phyloP scores from a whole-genome alignment of 2,888 invertebrate species.

The Arctia plantaginis region DNA sequence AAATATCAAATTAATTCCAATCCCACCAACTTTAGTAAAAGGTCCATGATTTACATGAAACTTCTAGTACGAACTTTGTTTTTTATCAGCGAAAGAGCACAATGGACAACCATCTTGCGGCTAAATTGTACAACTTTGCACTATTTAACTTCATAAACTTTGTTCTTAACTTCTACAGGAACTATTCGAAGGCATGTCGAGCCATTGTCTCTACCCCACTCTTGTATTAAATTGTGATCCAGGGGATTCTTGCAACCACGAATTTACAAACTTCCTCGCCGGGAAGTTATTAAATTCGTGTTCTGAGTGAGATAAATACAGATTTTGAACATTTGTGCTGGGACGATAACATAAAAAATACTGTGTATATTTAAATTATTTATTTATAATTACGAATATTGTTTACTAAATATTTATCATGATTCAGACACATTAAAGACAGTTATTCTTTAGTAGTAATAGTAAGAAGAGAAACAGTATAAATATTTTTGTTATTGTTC shows the following conservation, averaged over 20 bases:
- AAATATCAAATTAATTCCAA: slow-evolving; percentile 43
- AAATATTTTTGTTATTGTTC: not conserved
- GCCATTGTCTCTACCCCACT: slow-evolving; percentile 63
- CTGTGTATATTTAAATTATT: not conserved
- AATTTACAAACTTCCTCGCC: slow-evolving; percentile 53
- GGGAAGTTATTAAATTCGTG: slow-evolving; percentile 52
- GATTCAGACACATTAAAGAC: no score
- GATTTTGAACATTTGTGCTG: not conserved
- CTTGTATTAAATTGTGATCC: slow-evolving; percentile 57
- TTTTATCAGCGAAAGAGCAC: slow-evolving; percentile 59
- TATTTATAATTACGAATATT: not conserved
- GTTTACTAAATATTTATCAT: no score
- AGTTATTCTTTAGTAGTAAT: no score
- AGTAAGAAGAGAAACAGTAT: no score
- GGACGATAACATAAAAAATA: not conserved
- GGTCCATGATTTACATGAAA: slow-evolving; percentile 61
- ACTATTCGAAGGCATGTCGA: slow-evolving; percentile 58
- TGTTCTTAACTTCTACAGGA: slow-evolving; percentile 58
- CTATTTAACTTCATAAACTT: slow-evolving; percentile 76
- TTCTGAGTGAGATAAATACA: slow-evolving; percentile 11
- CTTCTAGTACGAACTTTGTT: slow-evolving; percentile 55
- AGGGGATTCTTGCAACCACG: slow-evolving; percentile 33
- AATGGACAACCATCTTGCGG: slow-evolving; percentile 68
- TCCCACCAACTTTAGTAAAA: slow-evolving; percentile 45
- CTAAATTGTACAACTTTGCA: slow-evolving; percentile 75